Evolutionary conservation across 1,140 invertebrate species (phyloP).

Genomic region (Drosophila suzukii): DNA sequence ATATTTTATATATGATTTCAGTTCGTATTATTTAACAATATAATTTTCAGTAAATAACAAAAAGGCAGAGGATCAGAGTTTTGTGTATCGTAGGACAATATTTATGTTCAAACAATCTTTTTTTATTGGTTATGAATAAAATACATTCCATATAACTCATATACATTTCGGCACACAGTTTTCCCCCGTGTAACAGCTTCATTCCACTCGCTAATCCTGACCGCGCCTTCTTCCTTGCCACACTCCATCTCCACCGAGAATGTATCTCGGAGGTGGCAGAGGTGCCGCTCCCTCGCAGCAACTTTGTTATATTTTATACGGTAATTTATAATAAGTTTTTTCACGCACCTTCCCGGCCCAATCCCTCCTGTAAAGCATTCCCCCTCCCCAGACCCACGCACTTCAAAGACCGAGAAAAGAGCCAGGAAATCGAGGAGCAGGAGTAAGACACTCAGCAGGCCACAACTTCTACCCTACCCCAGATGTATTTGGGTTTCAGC

Average conservation of each 20-base stretch:
- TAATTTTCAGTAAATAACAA: too few relatives aligned
- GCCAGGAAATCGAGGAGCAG: slow-evolving; percentile 1
- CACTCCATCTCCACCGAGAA: slow-evolving; percentile 45
- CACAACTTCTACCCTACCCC: slow-evolving; percentile 26
- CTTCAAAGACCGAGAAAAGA: slow-evolving; percentile 11
- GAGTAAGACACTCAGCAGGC: slow-evolving; percentile 43
- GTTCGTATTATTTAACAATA: too few relatives aligned
- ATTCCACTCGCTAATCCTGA: slow-evolving; percentile 41
- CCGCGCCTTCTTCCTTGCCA: slow-evolving; percentile 16
- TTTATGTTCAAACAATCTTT: too few relatives aligned
- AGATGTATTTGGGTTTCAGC: slow-evolving; percentile 31
- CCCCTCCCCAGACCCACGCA: slow-evolving; percentile 55
- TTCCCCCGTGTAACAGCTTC: slow-evolving; percentile 39
- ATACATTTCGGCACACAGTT: not conserved
- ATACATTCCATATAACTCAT: not conserved
- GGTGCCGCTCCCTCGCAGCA: slow-evolving; percentile 30
- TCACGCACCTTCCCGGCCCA: slow-evolving; percentile 63
- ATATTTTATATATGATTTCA: too few relatives aligned
- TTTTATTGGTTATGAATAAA: too few relatives aligned
- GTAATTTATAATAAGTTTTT: slow-evolving; percentile 80
- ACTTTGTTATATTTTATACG: slow-evolving; percentile 70
- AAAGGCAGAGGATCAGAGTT: too few relatives aligned
- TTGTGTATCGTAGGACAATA: too few relatives aligned
- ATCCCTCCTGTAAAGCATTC: not conserved
- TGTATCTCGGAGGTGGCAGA: slow-evolving; percentile 19